Conservation (phyloP, 2,888 invertebrate species). For the Autographa pulchrina region DNA sequence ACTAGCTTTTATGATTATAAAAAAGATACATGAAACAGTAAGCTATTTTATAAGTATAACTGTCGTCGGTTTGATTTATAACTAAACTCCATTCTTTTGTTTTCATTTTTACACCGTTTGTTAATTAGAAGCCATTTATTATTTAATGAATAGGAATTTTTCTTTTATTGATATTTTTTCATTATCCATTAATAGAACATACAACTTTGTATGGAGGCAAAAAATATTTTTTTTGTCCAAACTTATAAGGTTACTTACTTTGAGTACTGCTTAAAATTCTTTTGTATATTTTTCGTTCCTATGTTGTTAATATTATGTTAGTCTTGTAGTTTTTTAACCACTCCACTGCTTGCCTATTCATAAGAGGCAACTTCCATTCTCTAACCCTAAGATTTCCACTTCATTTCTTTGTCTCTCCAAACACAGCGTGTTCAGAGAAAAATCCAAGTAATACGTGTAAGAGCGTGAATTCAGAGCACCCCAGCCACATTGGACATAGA, state of each 20-base stretch:
- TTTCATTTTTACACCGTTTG: not conserved
- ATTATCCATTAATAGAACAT: too few species aligned
- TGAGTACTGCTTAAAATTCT: too few species aligned
- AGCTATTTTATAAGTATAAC: not conserved
- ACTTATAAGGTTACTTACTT: too few species aligned
- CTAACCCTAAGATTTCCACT: slow-evolving; percentile 39
- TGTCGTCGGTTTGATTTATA: not conserved
- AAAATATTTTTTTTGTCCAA: too few species aligned
- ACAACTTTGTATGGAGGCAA: too few species aligned
- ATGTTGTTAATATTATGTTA: not conserved
- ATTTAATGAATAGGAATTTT: not conserved
- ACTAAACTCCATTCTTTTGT: not conserved
- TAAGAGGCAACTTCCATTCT: slow-evolving; percentile 6
- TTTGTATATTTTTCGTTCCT: too few species aligned
- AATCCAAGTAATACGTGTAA: slow-evolving; percentile 57
- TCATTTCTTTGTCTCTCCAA: slow-evolving; percentile 47
- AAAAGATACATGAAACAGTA: not conserved
- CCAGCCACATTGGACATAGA: slow-evolving; percentile 63
- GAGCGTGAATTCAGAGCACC: slow-evolving; percentile 38
- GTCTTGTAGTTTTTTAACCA: not conserved
- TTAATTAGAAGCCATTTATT: not conserved
- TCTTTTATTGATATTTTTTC: too few species aligned
- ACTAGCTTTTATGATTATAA: not conserved
- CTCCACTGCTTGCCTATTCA: not conserved
- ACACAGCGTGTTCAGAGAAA: slow-evolving; percentile 48